These are phyloP conservation scores for Psittacula cyanocephala DNA, from an alignment of 2,113 vertebrate genomes.

Conservation along the genomic window DNA sequence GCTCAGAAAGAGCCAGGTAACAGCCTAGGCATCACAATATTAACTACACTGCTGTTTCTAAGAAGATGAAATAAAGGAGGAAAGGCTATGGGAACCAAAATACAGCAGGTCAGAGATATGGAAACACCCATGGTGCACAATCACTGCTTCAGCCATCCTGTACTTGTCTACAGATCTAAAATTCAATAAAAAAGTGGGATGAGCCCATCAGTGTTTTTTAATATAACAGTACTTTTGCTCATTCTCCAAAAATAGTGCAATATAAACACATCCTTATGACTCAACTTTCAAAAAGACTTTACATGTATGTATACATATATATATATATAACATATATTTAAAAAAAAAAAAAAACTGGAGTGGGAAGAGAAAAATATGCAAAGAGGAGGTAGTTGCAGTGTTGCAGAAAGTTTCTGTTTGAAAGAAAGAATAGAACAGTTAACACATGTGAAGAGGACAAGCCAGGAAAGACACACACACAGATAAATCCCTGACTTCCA, in stretches of 20 bases:
- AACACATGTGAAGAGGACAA: neutral
- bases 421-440: neutral
- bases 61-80: neutral
- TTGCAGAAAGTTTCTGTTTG: neutral
- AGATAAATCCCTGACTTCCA: neutral
- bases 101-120: neutral
- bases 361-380: neutral
- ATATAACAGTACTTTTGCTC: neutral
- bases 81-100: neutral
- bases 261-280: neutral
- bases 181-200: neutral
- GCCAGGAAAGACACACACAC: neutral
- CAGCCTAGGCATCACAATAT: neutral
- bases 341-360: neutral
- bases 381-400: neutral
- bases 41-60: neutral
- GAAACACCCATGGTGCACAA: neutral
- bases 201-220: neutral
- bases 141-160: neutral
- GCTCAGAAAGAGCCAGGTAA: neutral
- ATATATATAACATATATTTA: neutral
- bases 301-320: neutral
- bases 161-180: neutral
- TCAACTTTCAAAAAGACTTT: conserved; percentile 3
- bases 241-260: neutral